These are phyloP conservation scores for Ptychodera flava DNA, from an alignment of 35 echinoderm and acorn worm genomes.

Conservation along the genomic window DNA sequence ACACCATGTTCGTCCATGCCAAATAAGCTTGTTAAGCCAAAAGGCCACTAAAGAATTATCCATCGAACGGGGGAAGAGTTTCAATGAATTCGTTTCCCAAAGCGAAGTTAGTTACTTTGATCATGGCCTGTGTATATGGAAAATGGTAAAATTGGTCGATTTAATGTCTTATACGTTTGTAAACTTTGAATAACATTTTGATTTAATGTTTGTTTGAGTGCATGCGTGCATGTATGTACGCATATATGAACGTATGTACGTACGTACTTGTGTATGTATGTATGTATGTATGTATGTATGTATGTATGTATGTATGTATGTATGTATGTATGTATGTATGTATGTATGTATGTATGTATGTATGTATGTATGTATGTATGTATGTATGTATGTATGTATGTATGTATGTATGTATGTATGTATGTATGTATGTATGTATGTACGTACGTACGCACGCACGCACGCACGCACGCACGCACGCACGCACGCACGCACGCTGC, in stretches of 20 bases:
- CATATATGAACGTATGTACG: not conserved
- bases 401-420: slow-evolving; percentile 49
- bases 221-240: not conserved
- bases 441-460: slow-evolving; percentile 9
- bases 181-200: too few relatives aligned
- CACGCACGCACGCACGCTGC: not conserved
- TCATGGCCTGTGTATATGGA: too few relatives aligned
- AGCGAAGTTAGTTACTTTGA: too few relatives aligned
- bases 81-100: too few relatives aligned
- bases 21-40: too few relatives aligned
- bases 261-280: slow-evolving; percentile 19
- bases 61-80: too few relatives aligned
- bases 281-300: slow-evolving; percentile 19
- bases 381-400: slow-evolving; percentile 43
- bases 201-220: not conserved
- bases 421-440: slow-evolving; percentile 49
- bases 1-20: too few relatives aligned
- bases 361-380: slow-evolving; percentile 25
- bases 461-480: slow-evolving; percentile 6
- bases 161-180: too few relatives aligned
- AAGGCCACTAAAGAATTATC: too few relatives aligned
- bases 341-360: slow-evolving; percentile 19
- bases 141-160: too few relatives aligned
- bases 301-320: slow-evolving; percentile 10
- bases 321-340: slow-evolving; percentile 12